Conservation (phyloP, 2,113 vertebrate genomes). For the Heterochromis multidens region DNA sequence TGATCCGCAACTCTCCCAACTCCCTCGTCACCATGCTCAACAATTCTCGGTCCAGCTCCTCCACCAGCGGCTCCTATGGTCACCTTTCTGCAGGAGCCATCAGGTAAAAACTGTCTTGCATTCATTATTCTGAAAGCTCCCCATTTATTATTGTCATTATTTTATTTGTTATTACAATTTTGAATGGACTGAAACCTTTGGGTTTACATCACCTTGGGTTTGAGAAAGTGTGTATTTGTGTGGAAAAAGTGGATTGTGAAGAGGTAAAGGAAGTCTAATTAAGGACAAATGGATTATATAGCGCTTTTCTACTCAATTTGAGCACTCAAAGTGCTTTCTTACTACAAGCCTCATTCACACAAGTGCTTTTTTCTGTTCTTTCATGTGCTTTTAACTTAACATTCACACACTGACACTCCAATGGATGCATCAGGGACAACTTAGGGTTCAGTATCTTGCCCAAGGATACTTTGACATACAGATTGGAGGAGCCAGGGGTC, state of each 20-base stretch:
- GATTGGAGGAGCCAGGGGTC: neutral
- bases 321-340: neutral
- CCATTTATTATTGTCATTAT: neutral
- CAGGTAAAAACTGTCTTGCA: conserved; percentile 70
- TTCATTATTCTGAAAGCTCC: neutral
- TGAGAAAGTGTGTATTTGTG: neutral
- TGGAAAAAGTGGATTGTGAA: neutral
- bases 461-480: neutral
- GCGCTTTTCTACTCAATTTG: neutral
- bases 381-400: neutral
- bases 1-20: conserved; percentile 96
- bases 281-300: neutral
- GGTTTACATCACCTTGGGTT: neutral
- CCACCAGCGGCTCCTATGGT: conserved; percentile 95
- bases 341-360: accelerated
- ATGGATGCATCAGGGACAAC: neutral
- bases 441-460: neutral
- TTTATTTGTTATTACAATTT: neutral
- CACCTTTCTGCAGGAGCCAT: conserved; percentile 96
- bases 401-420: neutral
- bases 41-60: conserved; percentile 97
- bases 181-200: neutral
- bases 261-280: neutral
- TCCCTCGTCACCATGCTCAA: conserved; percentile 96
- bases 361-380: neutral